Conservation (phyloP, 1,140 invertebrate genomes). For the Rhopalosiphum maidis region DNA sequence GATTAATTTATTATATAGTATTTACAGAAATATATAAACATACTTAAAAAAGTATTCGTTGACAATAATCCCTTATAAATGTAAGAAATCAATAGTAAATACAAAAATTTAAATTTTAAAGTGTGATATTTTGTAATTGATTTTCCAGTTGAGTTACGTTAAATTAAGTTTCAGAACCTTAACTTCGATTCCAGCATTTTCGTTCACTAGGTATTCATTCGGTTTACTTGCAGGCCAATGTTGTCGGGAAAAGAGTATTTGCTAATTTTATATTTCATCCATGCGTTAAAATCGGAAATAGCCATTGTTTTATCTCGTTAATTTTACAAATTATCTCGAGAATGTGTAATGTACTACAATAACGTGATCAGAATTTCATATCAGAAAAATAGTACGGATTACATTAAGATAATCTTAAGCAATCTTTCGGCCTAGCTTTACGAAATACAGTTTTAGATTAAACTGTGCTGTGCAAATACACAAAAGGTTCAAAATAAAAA, state of each 20-base stretch:
- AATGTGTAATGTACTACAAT: background rate
- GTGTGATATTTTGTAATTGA: constrained; percentile 17
- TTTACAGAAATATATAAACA: background rate
- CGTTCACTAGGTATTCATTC: background rate
- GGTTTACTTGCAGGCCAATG: background rate
- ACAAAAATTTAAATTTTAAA: constrained; percentile 27
- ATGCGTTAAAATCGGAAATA: background rate
- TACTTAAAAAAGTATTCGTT: background rate
- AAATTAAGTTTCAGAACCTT: constrained; percentile 41
- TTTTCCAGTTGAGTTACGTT: constrained; percentile 41
- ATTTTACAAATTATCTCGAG: background rate
- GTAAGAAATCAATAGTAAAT: background rate
- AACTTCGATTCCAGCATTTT: constrained; percentile 17
- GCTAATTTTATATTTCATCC: constrained; percentile 10
- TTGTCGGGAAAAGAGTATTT: background rate
- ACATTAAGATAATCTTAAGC: background rate
- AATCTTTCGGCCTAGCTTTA: background rate
- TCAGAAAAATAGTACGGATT: background rate
- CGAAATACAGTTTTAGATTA: background rate
- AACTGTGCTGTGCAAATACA: background rate
- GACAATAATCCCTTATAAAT: background rate
- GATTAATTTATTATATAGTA: background rate
- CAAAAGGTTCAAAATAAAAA: background rate
- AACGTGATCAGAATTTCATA: background rate
- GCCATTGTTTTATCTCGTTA: constrained; percentile 9